Percentiles rank a stretch among this genome's conserved stretches.
Evolutionary conservation across 2,797 vertebrate species (phyloP).

Genomic region (Eurystomus glaucurus): DNA sequence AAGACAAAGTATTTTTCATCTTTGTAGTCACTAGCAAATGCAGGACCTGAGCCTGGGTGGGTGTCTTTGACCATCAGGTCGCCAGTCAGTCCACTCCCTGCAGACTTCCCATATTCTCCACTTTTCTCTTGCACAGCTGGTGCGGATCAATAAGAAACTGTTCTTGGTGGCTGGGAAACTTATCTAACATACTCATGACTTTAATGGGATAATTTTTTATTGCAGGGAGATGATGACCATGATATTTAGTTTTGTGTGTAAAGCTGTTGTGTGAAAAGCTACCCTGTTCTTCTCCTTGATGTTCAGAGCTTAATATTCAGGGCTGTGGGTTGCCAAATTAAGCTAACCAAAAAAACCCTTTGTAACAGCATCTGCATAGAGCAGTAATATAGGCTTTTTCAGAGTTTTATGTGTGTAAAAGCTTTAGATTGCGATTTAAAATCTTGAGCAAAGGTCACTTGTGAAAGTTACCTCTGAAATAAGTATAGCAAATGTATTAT

Average conservation of each 20-base stretch:
- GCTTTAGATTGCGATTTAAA: neutral
- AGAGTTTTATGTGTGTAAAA: neutral
- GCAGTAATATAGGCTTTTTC: neutral
- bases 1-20: neutral
- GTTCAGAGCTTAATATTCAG: neutral
- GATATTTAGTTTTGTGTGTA: neutral
- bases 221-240: neutral
- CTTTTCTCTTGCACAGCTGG: neutral
- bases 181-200: neutral
- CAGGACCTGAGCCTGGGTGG: neutral
- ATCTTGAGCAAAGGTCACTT: neutral
- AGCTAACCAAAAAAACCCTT: neutral
- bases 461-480: neutral
- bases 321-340: neutral
- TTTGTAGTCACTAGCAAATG: neutral
- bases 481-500: neutral
- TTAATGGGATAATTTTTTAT: neutral
- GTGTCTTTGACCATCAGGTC: neutral
- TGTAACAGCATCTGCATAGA: neutral
- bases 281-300: neutral
- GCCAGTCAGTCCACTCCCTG: accelerated
- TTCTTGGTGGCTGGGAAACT: neutral
- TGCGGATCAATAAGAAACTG: neutral
- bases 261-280: neutral
- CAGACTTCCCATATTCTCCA: neutral